A percentile compares a stretch with the other conserved stretches of the same genome.
Conservation (phyloP, 2,888 invertebrate genomes). For the Ramazzottius varieornatus region DNA sequence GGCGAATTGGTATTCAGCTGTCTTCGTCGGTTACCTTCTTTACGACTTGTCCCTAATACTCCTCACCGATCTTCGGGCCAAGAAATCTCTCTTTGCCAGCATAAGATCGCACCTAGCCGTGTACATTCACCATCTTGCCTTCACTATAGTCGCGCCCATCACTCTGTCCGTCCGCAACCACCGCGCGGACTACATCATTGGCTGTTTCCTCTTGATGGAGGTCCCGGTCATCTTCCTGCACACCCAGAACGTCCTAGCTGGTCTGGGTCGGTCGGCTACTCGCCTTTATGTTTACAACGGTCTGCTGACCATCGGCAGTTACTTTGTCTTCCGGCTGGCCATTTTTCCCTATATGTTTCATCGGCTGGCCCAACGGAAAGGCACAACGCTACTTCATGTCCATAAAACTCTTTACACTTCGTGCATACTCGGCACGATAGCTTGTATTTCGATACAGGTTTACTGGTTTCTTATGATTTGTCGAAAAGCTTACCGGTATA, state of each 20-base stretch:
- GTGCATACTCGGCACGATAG: neutral
- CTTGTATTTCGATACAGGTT: neutral
- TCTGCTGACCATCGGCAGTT: neutral
- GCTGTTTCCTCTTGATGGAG: neutral
- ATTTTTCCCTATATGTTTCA: neutral
- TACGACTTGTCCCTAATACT: neutral
- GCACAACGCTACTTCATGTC: neutral
- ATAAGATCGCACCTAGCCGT: neutral
- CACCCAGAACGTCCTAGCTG: neutral
- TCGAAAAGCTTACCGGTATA: neutral
- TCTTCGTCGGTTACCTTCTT: neutral
- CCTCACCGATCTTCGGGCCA: neutral
- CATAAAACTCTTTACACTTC: neutral
- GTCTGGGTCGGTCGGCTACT: neutral
- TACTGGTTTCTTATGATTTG: neutral
- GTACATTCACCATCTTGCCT: neutral
- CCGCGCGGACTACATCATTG: neutral
- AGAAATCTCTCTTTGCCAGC: too few relatives aligned
- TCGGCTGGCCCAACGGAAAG: neutral
- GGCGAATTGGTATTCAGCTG: neutral
- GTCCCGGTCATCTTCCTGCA: neutral
- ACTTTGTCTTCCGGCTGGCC: neutral
- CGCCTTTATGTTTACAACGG: neutral
- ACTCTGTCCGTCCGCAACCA: neutral
- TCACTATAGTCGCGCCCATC: neutral